phyloP scores from a whole-genome alignment of 1,140 invertebrate genomes.

The Panagrolaimus sp. region DNA sequence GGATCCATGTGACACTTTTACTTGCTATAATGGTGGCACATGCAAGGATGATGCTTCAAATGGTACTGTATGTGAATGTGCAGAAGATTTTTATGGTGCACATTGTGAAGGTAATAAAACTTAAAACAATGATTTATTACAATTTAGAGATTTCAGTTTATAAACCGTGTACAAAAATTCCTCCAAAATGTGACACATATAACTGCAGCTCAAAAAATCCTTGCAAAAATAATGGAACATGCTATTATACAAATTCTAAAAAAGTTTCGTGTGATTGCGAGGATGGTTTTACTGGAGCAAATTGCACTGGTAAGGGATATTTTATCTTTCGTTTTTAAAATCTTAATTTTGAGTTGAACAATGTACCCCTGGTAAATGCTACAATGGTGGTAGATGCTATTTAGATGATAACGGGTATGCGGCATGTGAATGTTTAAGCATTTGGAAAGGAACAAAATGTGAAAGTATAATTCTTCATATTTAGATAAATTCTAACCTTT shows the following conservation, averaged over 20 bases:
- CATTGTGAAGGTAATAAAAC: slow-evolving; percentile 2
- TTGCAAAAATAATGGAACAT: background rate
- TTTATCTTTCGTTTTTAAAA: background rate
- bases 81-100: background rate
- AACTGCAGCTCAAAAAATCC: background rate
- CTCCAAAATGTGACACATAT: background rate
- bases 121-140: too few species aligned
- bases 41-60: background rate
- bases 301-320: background rate
- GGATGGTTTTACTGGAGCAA: background rate
- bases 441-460: background rate
- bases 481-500: background rate
- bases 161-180: background rate
- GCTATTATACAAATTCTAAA: background rate
- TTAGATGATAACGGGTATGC: background rate
- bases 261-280: background rate
- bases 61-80: background rate
- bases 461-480: background rate
- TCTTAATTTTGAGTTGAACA: background rate
- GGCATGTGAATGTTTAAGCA: background rate
- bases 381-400: background rate
- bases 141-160: background rate
- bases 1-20: background rate
- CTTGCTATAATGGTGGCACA: background rate
- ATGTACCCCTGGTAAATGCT: background rate